phyloP scores from a whole-genome alignment of 2,113 vertebrate species.

The Nesoenas mayeri region DNA sequence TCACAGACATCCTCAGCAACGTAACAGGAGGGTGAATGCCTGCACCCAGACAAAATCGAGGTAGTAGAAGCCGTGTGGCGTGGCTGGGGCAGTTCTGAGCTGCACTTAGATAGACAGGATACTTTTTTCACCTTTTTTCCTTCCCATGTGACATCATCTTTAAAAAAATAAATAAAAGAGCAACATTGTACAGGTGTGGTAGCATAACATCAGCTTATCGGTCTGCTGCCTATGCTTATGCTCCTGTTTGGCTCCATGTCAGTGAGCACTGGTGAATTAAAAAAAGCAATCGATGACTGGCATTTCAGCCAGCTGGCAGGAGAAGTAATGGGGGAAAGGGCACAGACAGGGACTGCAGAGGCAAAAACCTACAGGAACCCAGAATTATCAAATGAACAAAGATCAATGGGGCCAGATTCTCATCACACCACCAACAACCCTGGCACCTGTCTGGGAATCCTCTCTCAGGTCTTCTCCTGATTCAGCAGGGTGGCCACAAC shows the following conservation, averaged over 20 bases:
- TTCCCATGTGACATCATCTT: not conserved
- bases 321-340: not conserved
- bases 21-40: not conserved
- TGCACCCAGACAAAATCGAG: not conserved
- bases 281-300: not conserved
- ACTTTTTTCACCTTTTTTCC: not conserved
- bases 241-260: not conserved
- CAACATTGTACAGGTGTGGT: not conserved
- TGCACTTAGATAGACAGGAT: not conserved
- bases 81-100: not conserved
- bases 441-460: too few relatives aligned
- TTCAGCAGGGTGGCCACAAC: not conserved
- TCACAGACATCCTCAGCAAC: not conserved
- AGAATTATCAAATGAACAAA: not conserved
- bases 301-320: not conserved
- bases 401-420: not conserved
- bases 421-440: not conserved
- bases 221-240: not conserved
- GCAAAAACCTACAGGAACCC: not conserved
- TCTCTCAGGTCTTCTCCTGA: not conserved
- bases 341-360: not conserved
- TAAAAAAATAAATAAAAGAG: not conserved
- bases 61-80: accelerated
- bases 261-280: not conserved
- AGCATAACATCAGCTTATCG: accelerated